Evolutionary conservation across 92 coral and sea anemone genomes (phyloP).

Genomic region (Phymanthus crucifer): DNA sequence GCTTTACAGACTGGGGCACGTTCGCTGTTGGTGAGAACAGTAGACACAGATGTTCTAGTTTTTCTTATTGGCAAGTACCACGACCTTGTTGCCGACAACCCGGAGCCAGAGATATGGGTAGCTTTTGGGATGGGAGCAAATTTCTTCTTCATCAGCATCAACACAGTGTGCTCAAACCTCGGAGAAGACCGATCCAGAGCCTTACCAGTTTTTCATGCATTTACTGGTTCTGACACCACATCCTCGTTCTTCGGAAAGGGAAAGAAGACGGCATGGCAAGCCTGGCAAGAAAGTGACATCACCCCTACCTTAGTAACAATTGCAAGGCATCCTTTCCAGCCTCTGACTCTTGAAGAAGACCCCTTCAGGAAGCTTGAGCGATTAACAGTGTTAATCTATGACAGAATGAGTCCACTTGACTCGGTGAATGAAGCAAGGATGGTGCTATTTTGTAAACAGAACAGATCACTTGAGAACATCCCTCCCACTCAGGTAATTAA

Average conservation of each 20-base stretch:
- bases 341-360: not conserved
- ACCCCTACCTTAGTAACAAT: not conserved
- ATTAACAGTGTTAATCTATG: constrained; percentile 25
- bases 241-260: not conserved
- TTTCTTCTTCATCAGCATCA: too few relatives aligned
- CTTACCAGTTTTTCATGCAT: not conserved
- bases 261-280: not conserved
- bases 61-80: too few relatives aligned
- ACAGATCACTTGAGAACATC: constrained; percentile 4
- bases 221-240: not conserved
- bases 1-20: too few relatives aligned
- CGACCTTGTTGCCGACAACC: too few relatives aligned
- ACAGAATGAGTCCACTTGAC: constrained; percentile 30
- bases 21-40: too few relatives aligned
- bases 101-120: too few relatives aligned
- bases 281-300: not conserved
- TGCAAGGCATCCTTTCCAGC: not conserved
- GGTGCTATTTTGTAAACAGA: constrained; percentile 8
- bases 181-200: too few relatives aligned
- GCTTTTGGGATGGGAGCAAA: too few relatives aligned
- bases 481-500: not conserved
- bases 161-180: too few relatives aligned
- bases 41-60: too few relatives aligned
- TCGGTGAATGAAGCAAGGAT: constrained; percentile 16
- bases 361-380: not conserved